Conservation (phyloP, 1,140 invertebrate genomes). For the Caenorhabditis elegans region DNA sequence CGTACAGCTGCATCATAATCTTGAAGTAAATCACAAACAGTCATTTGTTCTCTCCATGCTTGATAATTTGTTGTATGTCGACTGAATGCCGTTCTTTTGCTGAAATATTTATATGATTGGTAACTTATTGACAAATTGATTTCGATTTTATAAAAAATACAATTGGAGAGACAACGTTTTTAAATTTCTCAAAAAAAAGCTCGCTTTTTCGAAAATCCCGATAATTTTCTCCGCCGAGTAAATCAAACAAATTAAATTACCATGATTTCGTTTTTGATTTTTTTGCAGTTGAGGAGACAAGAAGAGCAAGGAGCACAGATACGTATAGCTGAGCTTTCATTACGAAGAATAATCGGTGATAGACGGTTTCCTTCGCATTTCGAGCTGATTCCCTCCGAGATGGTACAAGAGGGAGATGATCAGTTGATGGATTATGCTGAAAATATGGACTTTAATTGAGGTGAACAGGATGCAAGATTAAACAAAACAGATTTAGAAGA, state of each 20-base stretch:
- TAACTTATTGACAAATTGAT: not conserved
- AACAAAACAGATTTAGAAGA: too few relatives aligned
- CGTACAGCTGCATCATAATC: constrained; percentile 62
- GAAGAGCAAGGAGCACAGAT: not conserved
- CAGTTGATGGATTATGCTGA: not conserved
- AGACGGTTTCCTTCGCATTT: constrained; percentile 28
- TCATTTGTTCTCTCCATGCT: constrained; percentile 66
- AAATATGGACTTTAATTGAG: not conserved
- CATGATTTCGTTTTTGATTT: not conserved
- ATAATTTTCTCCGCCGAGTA: too few relatives aligned
- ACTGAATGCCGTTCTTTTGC: constrained; percentile 62
- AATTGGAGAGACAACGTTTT: too few relatives aligned
- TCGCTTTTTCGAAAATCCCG: too few relatives aligned
- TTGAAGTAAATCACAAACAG: constrained; percentile 64
- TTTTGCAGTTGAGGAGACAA: not conserved
- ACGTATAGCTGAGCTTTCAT: constrained; percentile 12
- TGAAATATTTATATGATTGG: constrained; percentile 41
- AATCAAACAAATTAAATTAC: not conserved
- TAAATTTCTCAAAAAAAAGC: too few relatives aligned
- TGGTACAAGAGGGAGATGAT: not conserved
- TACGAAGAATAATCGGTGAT: not conserved
- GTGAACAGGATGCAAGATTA: too few relatives aligned
- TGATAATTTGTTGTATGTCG: constrained; percentile 63
- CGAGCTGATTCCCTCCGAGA: constrained; percentile 12
- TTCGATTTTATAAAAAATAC: not conserved